Evolutionary conservation across 2,888 invertebrate genomes (phyloP).

Genomic region (Lysandra bellargus): DNA sequence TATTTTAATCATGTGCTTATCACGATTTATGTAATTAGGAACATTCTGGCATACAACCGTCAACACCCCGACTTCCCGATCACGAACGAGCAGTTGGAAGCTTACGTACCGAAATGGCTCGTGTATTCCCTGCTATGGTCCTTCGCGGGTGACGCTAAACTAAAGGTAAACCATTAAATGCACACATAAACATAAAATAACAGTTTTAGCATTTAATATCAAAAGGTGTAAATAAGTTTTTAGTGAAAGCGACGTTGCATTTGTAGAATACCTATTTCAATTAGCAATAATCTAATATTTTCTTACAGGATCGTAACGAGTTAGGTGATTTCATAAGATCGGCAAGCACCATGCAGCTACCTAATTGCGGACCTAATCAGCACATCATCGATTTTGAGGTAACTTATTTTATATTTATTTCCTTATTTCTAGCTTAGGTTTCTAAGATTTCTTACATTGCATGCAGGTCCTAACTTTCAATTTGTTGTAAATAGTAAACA

Average conservation of each 20-base stretch:
- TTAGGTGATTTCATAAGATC: constrained; percentile 97
- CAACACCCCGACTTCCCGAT: constrained; percentile 97
- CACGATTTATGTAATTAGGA: constrained; percentile 69
- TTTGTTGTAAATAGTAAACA: too few species aligned
- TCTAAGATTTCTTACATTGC: too few species aligned
- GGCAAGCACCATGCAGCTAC: constrained; percentile 95
- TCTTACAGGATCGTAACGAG: constrained; percentile 85
- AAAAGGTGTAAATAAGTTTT: too few species aligned
- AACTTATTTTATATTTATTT: constrained; percentile 31
- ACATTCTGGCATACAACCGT: constrained; percentile 95
- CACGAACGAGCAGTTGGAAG: constrained; percentile 93
- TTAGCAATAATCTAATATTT: not conserved
- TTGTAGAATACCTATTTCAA: not conserved
- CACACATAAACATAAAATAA: not conserved
- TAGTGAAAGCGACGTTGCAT: not conserved
- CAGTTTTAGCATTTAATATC: too few species aligned
- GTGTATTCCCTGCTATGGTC: constrained; percentile 98
- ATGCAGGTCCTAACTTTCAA: too few species aligned
- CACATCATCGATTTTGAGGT: constrained; percentile 98
- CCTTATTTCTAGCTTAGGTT: too few species aligned
- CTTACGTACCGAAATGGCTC: constrained; percentile 95
- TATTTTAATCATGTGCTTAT: too few species aligned
- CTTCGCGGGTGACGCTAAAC: constrained; percentile 98
- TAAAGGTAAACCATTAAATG: constrained; percentile 83
- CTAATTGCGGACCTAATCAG: constrained; percentile 87